Conservation (phyloP, 2,888 invertebrate genomes). For the Tanypteryx hageni region DNA sequence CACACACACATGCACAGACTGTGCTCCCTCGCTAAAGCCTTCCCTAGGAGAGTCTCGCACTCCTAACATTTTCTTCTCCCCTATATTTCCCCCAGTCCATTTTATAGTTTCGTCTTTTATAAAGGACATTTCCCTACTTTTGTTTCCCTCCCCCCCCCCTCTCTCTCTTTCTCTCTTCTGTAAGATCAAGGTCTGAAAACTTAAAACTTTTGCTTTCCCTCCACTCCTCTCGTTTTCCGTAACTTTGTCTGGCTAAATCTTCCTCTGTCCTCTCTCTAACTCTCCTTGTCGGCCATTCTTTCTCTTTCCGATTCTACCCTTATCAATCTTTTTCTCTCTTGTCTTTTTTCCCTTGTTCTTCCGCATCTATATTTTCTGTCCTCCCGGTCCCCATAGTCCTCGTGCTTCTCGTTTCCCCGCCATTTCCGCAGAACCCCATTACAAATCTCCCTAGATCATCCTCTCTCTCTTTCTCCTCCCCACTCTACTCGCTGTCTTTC, state of each 20-base stretch:
- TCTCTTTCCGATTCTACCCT: not conserved
- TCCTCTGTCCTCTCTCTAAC: not conserved
- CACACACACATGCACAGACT: not conserved
- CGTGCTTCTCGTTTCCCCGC: not conserved
- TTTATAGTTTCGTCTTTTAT: conserved; percentile 46
- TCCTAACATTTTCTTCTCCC: not conserved
- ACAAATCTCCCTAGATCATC: conserved; percentile 48
- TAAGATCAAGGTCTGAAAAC: conserved; percentile 24
- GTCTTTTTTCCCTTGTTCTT: not conserved
- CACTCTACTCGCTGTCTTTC: not conserved
- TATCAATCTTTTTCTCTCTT: not conserved
- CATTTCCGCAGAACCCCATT: conserved; percentile 41
- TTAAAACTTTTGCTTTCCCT: conserved; percentile 16
- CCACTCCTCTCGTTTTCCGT: not conserved
- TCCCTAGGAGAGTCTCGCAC: not conserved
- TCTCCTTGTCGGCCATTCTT: not conserved
- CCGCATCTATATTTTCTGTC: not conserved
- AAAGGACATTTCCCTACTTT: conserved; percentile 33
- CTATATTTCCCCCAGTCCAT: not conserved
- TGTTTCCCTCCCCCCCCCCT: not conserved
- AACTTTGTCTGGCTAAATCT: not conserved
- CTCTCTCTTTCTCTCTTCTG: not conserved
- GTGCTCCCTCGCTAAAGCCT: not conserved
- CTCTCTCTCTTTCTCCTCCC: not conserved
- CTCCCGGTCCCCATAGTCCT: not conserved